These are phyloP conservation scores for Calonectris borealis DNA, from an alignment of 2,113 vertebrate genomes.

Conservation along the genomic window DNA sequence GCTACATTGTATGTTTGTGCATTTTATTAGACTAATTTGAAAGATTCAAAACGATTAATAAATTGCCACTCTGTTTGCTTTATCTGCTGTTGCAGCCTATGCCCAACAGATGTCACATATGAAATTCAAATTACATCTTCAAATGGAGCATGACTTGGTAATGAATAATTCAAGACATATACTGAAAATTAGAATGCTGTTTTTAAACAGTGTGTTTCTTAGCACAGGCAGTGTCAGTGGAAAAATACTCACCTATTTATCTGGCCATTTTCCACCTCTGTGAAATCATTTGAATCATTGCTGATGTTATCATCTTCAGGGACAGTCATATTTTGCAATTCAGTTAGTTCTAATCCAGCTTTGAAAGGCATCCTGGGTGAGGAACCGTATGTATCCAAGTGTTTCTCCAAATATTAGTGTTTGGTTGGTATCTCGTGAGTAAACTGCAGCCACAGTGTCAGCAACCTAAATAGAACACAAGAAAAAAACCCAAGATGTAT, in stretches of 20 bases:
- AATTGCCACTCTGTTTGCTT: constrained; percentile 66
- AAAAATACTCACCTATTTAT: constrained; percentile 82
- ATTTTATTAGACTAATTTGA: constrained; percentile 68
- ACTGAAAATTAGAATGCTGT: constrained; percentile 62
- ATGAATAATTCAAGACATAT: constrained; percentile 72
- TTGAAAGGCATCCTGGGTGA: constrained; percentile 79
- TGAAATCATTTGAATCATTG: constrained; percentile 83
- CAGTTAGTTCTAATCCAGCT: constrained; percentile 78
- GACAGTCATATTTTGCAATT: constrained; percentile 81
- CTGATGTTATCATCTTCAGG: constrained; percentile 81
- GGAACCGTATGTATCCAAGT: constrained; percentile 3
- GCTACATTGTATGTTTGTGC: constrained; percentile 16
- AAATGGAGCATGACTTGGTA: constrained; percentile 69
- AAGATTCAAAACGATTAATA: constrained; percentile 63
- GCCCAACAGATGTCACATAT: constrained; percentile 73
- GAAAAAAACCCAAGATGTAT: background rate
- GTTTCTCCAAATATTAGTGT: constrained; percentile 33
- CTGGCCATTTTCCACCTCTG: constrained; percentile 78
- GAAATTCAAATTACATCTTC: constrained; percentile 77
- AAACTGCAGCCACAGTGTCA: constrained; percentile 20
- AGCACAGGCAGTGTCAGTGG: constrained; percentile 16
- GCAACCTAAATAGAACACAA: constrained; percentile 41
- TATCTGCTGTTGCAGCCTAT: constrained; percentile 63
- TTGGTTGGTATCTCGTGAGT: background rate
- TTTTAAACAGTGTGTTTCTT: constrained; percentile 60